Conservation (phyloP, 2,888 invertebrate species). For the Idaea dimidiata region DNA sequence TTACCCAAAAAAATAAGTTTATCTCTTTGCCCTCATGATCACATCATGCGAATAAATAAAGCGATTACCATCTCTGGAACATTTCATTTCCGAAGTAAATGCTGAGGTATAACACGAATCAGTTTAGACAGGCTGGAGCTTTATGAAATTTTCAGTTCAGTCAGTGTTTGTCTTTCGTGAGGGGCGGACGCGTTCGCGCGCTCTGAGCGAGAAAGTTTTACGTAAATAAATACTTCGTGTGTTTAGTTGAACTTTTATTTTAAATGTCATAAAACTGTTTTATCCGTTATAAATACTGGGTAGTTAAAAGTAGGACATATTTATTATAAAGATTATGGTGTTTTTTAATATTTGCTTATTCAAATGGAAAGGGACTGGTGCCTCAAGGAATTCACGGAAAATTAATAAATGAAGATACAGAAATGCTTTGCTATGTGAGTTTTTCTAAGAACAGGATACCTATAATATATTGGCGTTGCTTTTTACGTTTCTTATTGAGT, state of each 20-base stretch:
- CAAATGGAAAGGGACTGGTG: background rate
- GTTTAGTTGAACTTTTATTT: background rate
- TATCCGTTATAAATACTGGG: too few species aligned
- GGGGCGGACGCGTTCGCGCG: background rate
- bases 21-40: background rate
- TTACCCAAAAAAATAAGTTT: background rate
- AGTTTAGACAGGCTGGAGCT: background rate
- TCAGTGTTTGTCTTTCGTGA: background rate
- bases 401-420: slow-evolving; percentile 43
- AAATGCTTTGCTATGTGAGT: slow-evolving; percentile 76
- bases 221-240: background rate
- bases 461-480: too few species aligned
- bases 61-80: background rate
- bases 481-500: too few species aligned
- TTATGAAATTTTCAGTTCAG: background rate
- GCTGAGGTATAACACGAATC: background rate
- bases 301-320: too few species aligned
- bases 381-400: slow-evolving; percentile 26
- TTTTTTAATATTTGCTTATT: background rate
- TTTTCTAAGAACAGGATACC: background rate
- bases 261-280: too few species aligned
- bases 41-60: background rate
- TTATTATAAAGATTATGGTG: background rate
- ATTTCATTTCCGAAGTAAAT: background rate
- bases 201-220: background rate